Evolutionary conservation across 1,140 invertebrate species (phyloP).

Genomic region (Oryctes rhinoceros): DNA sequence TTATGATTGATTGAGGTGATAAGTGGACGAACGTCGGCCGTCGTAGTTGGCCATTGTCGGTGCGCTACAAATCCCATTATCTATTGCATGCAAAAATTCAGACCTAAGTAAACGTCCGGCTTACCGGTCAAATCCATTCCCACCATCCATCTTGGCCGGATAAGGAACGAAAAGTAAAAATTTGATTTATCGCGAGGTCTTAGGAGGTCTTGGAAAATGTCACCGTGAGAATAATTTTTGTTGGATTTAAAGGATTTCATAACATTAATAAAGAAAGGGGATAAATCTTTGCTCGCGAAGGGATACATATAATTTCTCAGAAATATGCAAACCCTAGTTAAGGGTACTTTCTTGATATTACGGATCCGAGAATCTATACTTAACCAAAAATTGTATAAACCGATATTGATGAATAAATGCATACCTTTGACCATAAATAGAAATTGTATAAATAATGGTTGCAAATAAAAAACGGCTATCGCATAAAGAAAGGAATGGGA

Average conservation of each 20-base stretch:
- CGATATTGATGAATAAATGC: no score
- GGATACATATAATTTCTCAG: no score
- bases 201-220: not conserved
- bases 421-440: no score
- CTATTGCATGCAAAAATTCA: conserved; percentile 11
- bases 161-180: conserved; percentile 4
- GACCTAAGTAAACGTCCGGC: conserved; percentile 12
- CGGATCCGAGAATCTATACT: no score
- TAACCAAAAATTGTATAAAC: no score
- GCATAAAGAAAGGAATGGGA: no score
- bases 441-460: no score
- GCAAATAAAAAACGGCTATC: no score
- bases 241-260: not conserved
- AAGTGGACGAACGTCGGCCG: not conserved
- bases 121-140: not conserved
- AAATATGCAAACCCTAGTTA: no score
- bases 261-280: no score
- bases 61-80: conserved; percentile 4
- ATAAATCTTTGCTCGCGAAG: no score
- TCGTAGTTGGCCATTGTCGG: not conserved
- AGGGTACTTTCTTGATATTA: no score
- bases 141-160: not conserved
- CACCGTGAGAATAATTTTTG: not conserved
- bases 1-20: conserved; percentile 1
- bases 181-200: not conserved